phyloP scores from a whole-genome alignment of 1,140 invertebrate genomes.

The Drosophila lacteicornis region DNA sequence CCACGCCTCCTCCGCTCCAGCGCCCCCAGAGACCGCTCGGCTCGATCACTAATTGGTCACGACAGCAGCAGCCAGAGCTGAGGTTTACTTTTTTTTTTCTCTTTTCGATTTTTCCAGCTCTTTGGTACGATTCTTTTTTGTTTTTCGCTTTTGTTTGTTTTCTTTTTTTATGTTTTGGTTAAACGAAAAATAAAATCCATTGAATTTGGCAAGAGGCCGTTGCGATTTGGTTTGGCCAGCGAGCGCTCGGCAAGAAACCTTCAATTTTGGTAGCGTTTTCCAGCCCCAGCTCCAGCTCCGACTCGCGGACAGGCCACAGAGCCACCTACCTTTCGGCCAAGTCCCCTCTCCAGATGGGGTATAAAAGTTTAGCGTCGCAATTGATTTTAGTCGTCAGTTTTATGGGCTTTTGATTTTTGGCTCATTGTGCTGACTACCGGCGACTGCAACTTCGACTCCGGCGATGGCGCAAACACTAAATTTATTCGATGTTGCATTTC shows the following conservation, averaged over 20 bases:
- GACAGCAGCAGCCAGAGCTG: slow-evolving; percentile 58
- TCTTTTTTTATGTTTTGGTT: slow-evolving; percentile 32
- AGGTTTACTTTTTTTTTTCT: slow-evolving; percentile 48
- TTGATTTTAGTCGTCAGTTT: slow-evolving; percentile 83
- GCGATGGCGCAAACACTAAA: slow-evolving; percentile 67
- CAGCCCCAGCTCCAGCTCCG: neutral
- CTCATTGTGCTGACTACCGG: slow-evolving; percentile 37
- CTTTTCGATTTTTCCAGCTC: slow-evolving; percentile 28
- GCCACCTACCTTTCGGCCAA: slow-evolving; percentile 22
- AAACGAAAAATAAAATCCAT: slow-evolving; percentile 82
- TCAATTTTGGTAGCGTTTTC: slow-evolving; percentile 66
- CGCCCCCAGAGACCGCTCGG: slow-evolving; percentile 38
- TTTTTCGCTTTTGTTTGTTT: slow-evolving; percentile 25
- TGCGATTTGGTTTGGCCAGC: slow-evolving; percentile 53
- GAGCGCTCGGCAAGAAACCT: slow-evolving; percentile 59
- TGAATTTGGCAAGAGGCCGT: slow-evolving; percentile 80
- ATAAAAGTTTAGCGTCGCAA: slow-evolving; percentile 79
- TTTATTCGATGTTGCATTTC: slow-evolving; percentile 62
- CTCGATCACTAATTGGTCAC: slow-evolving; percentile 80
- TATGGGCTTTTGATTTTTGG: slow-evolving; percentile 76
- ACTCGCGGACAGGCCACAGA: slow-evolving; percentile 36
- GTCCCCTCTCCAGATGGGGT: slow-evolving; percentile 35
- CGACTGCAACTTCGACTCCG: neutral
- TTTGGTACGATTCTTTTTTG: slow-evolving; percentile 31
- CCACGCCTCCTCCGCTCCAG: slow-evolving; percentile 40